Evolutionary conservation across 2,113 vertebrate genomes (phyloP), one percentile per base, ranked within the genome.

Genomic region (Corythaeola cristata): DNA sequence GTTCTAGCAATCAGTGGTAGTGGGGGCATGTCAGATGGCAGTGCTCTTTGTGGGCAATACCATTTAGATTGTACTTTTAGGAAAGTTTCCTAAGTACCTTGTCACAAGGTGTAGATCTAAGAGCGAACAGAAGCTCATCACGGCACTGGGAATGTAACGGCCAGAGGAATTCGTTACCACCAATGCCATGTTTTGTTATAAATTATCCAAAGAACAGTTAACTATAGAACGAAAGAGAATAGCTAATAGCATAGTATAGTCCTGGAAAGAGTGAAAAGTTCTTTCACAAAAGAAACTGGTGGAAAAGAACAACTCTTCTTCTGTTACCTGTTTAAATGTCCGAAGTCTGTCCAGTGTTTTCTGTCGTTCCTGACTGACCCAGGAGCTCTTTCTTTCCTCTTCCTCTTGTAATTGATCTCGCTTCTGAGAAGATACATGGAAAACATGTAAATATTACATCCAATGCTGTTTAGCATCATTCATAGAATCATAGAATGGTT

Each of bases 361-460:
- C 97, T 99, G 99, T 58, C 99, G 98, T 68, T 99, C 99, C 95
- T 99, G 99, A 95, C 98, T 99, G 97, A 99, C 98, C 97, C 98
- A 98, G 71, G 98, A 98, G 52, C 97, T 99, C 92, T 97, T 99
- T 95, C 96, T 98, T 83, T 98, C 99, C 83, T 99, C 99, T 81
- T 99, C 99, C 24, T 99, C 99, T 88, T 99, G 98, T 90, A 99
- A 95, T 3, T 98, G 98, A 53, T 98, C 98, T 96, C 97, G 97
- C 69, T 97, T 98, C 98, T 98, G 83, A 81, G 85, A 94, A 97
- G 96, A 95, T 41, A 84, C 4, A 76, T 24, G 27, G 12, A 93
- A 86, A 71, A 60, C 16, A 89, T 47, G 44, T 49, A 58, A 95
- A 76, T 77, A 93, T 49, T 47, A 80, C 13, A 39, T 44, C 41